Conservation (phyloP, 2,113 vertebrate species). For the Mus pahari region DNA sequence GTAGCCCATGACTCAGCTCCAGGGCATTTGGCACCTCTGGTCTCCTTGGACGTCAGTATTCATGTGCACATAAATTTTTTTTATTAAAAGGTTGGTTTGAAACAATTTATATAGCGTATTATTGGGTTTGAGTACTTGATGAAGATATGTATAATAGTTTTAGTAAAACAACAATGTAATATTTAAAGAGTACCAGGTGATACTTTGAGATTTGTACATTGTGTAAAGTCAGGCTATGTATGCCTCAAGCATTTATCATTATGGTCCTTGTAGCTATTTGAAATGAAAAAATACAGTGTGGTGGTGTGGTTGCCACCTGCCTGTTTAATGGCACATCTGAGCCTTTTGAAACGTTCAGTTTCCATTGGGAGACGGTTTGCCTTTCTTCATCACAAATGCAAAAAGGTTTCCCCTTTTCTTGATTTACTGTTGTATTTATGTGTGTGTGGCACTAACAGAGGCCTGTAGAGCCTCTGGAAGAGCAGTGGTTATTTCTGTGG, state of each 20-base stretch:
- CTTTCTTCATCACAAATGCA: not conserved
- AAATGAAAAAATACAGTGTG: not conserved
- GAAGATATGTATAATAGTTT: not conserved
- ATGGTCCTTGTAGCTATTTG: not conserved
- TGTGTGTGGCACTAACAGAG: not conserved
- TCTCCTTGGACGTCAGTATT: not conserved
- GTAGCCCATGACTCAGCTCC: not conserved
- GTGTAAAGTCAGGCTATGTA: not conserved
- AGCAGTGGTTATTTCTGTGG: not conserved
- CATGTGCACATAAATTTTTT: too few species aligned
- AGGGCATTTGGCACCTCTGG: not conserved
- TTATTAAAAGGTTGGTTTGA: conserved; percentile 25
- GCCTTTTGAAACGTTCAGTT: not conserved
- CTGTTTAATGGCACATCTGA: not conserved
- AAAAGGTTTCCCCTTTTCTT: not conserved
- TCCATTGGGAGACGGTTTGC: not conserved
- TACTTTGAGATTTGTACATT: not conserved
- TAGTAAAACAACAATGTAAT: not conserved
- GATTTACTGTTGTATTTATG: not conserved
- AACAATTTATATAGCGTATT: not conserved
- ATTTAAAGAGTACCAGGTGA: not conserved
- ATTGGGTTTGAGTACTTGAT: conserved; percentile 10
- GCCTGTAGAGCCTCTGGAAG: not conserved
- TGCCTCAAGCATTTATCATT: not conserved
- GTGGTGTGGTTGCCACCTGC: not conserved